phyloP scores from a whole-genome alignment of 2,113 vertebrate genomes.

The Podocnemis expansa region DNA sequence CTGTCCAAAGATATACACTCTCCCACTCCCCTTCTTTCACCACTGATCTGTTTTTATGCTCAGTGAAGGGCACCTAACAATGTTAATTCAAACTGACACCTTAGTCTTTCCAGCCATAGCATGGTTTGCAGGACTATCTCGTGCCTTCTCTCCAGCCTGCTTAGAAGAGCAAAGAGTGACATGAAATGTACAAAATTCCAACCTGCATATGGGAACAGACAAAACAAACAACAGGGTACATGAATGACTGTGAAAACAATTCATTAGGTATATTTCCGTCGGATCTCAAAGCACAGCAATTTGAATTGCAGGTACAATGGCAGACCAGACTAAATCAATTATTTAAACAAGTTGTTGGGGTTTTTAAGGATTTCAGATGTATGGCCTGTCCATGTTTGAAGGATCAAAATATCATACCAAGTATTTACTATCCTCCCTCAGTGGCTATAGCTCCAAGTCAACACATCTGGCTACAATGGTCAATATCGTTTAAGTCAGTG shows the following conservation, averaged over 20 bases:
- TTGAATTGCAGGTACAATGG: background rate
- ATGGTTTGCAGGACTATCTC: rapidly evolving
- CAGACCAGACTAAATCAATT: slow-evolving; percentile 1
- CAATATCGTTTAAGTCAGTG: too few relatives aligned
- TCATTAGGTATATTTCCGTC: background rate
- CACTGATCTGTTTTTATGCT: background rate
- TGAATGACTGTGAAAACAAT: background rate
- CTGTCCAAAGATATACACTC: background rate
- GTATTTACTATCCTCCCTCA: background rate
- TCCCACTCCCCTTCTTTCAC: background rate
- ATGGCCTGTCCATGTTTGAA: slow-evolving; percentile 25
- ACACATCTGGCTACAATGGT: rapidly evolving
- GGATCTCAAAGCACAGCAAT: background rate
- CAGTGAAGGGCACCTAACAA: background rate
- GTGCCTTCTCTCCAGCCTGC: background rate
- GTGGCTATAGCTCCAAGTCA: background rate
- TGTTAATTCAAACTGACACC: slow-evolving; percentile 30
- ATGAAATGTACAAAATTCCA: slow-evolving; percentile 12
- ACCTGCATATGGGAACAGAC: background rate
- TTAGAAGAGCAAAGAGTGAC: slow-evolving; percentile 5
- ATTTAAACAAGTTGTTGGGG: background rate
- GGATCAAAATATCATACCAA: background rate
- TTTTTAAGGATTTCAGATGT: slow-evolving; percentile 1
- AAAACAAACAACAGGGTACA: background rate
- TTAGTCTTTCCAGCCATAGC: background rate